Percentiles rank a stretch among this genome's conserved stretches.
These are phyloP conservation scores for Dicranocentrus wangi DNA, from an alignment of 2,888 invertebrate species.

Conservation along the genomic window DNA sequence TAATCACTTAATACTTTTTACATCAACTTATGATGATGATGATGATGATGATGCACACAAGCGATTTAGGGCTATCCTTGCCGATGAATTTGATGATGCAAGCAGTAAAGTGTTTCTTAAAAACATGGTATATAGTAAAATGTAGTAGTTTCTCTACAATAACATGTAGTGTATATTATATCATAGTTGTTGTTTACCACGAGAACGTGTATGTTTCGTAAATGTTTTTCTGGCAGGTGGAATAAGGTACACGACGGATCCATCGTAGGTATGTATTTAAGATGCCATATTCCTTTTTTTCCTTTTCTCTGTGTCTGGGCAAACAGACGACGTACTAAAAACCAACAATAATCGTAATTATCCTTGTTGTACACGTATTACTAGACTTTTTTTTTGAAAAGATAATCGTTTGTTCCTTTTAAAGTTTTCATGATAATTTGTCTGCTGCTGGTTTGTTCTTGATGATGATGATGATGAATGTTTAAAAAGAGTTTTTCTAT, in stretches of 20 bases:
- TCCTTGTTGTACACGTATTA: constrained; percentile 31
- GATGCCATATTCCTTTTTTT: constrained; percentile 44
- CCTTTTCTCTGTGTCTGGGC: constrained; percentile 20
- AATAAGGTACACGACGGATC: neutral
- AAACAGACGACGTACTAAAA: constrained; percentile 37
- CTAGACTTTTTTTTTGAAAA: constrained; percentile 45
- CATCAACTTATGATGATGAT: neutral
- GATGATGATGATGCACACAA: neutral
- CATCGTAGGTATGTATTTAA: constrained; percentile 4
- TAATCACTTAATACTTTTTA: constrained; percentile 6
- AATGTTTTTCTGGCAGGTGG: neutral
- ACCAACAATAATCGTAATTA: constrained; percentile 47
- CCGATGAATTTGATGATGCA: too few species aligned
- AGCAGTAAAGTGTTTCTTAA: neutral
- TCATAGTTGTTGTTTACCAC: constrained; percentile 30
- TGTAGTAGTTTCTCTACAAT: too few species aligned
- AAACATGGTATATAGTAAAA: too few species aligned
- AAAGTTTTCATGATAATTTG: constrained; percentile 44
- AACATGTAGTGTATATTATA: neutral
- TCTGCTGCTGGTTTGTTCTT: constrained; percentile 29
- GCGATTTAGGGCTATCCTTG: neutral
- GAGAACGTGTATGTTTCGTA: neutral
- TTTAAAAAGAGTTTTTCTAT: constrained; percentile 18
- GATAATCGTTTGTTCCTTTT: constrained; percentile 49
- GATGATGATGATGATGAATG: constrained; percentile 17